Conservation (phyloP, 2,797 vertebrate genomes). For the Sparus aurata region DNA sequence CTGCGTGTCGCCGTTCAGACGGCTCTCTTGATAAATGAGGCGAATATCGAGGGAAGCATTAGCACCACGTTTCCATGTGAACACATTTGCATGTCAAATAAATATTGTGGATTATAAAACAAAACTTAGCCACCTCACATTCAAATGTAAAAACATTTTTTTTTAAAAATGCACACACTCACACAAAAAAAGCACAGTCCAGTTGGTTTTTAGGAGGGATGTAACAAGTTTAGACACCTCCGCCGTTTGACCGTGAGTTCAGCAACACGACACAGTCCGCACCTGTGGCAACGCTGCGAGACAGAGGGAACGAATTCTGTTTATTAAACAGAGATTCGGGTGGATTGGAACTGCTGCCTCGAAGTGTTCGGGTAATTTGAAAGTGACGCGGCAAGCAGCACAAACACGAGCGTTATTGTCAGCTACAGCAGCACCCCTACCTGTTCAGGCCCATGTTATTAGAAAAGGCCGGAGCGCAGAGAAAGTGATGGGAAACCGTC, state of each 20-base stretch:
- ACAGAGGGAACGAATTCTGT: slow-evolving; percentile 41
- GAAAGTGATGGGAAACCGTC: slow-evolving; percentile 58
- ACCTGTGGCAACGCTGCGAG: slow-evolving; percentile 23
- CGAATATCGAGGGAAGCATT: neutral
- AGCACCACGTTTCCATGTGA: slow-evolving; percentile 2
- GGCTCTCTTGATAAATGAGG: neutral
- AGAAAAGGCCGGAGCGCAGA: slow-evolving; percentile 45
- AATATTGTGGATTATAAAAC: slow-evolving; percentile 10
- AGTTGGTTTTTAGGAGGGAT: slow-evolving; percentile 10
- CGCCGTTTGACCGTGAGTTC: neutral
- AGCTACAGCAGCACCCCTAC: slow-evolving; percentile 22
- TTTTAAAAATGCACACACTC: neutral
- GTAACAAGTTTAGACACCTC: slow-evolving; percentile 14
- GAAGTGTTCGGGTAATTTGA: slow-evolving; percentile 52
- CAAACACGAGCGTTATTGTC: slow-evolving; percentile 62
- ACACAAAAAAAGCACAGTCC: neutral
- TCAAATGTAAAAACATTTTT: no score
- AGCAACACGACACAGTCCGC: slow-evolving; percentile 11
- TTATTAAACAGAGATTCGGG: slow-evolving; percentile 58
- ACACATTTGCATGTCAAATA: slow-evolving; percentile 23
- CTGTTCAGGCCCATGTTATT: slow-evolving; percentile 52
- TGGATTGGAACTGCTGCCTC: slow-evolving; percentile 33
- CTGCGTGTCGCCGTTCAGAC: slow-evolving; percentile 6
- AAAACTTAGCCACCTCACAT: slow-evolving; percentile 6
- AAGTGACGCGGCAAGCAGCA: slow-evolving; percentile 36